Conservation (phyloP, 2,888 invertebrate genomes). For the Magallana nippona region DNA sequence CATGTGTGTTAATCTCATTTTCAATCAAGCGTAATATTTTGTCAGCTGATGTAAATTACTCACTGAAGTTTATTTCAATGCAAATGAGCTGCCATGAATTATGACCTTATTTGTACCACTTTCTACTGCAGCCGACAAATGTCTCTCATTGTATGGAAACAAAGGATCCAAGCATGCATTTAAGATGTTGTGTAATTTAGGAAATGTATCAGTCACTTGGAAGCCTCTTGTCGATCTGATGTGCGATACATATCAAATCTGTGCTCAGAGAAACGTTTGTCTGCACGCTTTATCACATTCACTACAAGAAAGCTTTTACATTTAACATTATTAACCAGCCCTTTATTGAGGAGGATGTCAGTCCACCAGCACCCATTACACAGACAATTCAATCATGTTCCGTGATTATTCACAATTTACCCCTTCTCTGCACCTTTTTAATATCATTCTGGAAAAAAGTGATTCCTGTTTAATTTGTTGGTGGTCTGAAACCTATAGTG, state of each 20-base stretch:
- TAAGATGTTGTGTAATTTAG: slow-evolving; percentile 35
- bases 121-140: not conserved
- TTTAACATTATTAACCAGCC: slow-evolving; percentile 24
- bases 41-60: slow-evolving; percentile 10
- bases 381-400: slow-evolving; percentile 26
- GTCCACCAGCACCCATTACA: slow-evolving; percentile 3
- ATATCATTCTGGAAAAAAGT: not conserved
- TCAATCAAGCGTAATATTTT: slow-evolving; percentile 13
- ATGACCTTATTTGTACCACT: not conserved
- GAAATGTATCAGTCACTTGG: slow-evolving; percentile 24
- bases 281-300: slow-evolving; percentile 6
- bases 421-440: slow-evolving; percentile 4
- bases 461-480: no score
- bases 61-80: not conserved
- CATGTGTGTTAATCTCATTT: slow-evolving; percentile 2
- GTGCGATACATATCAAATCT: slow-evolving; percentile 15
- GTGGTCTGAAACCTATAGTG: no score
- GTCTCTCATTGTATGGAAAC: slow-evolving; percentile 5
- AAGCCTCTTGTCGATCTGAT: slow-evolving; percentile 25
- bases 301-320: slow-evolving; percentile 29
- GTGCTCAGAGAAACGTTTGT: slow-evolving; percentile 26
- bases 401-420: slow-evolving; percentile 22
- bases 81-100: slow-evolving; percentile 24
- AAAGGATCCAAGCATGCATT: not conserved
- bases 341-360: slow-evolving; percentile 23